A percentile compares a stretch with the other conserved stretches of the same genome.
These are phyloP conservation scores for Ursus arctos DNA, from an alignment of 2,113 vertebrate species.

Conservation along the genomic window DNA sequence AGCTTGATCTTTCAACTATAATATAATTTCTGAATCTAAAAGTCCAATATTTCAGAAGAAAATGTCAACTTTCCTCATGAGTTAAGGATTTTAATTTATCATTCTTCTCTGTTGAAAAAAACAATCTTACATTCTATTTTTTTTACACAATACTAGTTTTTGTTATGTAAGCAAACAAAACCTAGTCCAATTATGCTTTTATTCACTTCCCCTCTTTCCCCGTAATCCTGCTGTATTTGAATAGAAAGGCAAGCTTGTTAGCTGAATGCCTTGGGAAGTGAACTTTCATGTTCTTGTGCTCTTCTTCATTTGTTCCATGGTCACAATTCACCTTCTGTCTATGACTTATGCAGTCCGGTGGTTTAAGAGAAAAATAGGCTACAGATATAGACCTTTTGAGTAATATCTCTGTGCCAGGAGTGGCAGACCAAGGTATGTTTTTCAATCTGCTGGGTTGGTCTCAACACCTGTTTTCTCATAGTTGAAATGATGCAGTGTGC, in stretches of 20 bases:
- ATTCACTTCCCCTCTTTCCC: not conserved
- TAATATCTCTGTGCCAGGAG: not conserved
- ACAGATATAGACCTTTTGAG: not conserved
- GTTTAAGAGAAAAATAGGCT: conserved; percentile 16
- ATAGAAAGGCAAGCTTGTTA: not conserved
- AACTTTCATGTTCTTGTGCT: conserved; percentile 36
- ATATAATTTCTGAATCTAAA: conserved; percentile 45
- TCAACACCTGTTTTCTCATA: conserved; percentile 71
- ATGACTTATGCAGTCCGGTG: conserved; percentile 1
- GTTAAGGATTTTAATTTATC: conserved; percentile 40
- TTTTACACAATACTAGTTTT: not conserved
- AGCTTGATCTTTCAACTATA: conserved; percentile 16
- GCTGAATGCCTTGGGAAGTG: not conserved
- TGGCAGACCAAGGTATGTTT: conserved; percentile 28
- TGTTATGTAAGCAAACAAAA: conserved; percentile 51
- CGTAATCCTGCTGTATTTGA: not conserved
- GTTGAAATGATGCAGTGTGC: not conserved
- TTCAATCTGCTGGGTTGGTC: conserved; percentile 32
- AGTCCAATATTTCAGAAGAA: conserved; percentile 43
- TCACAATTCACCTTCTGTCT: not conserved
- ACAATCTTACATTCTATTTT: not conserved
- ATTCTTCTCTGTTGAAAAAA: not conserved
- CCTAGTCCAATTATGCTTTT: not conserved
- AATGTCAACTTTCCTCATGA: not conserved
- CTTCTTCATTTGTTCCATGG: not conserved